Conservation (phyloP, 1,140 invertebrate species). For the Drosophila sechellia region DNA sequence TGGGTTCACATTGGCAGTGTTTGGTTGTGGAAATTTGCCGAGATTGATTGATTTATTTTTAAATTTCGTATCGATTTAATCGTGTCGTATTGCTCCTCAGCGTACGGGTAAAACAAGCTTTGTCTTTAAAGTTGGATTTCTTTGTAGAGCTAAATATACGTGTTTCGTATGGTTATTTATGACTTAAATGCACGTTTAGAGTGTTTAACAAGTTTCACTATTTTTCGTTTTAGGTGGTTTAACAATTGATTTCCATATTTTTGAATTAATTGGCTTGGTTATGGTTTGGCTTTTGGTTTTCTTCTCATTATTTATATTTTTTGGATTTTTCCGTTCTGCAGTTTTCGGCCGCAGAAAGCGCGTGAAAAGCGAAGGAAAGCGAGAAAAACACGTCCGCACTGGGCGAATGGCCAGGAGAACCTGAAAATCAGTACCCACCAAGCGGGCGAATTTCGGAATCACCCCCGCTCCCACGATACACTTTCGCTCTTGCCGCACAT, state of each 20-base stretch:
- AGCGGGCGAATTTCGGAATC: conserved; percentile 27
- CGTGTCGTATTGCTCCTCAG: conserved; percentile 6
- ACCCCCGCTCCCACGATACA: not conserved
- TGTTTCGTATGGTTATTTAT: conserved; percentile 4
- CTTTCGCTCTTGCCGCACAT: not conserved
- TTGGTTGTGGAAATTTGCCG: conserved; percentile 23
- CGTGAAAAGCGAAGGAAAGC: conserved; percentile 21
- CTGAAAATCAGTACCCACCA: conserved; percentile 74
- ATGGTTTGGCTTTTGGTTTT: not conserved
- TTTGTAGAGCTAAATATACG: not conserved
- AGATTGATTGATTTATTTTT: conserved; percentile 50
- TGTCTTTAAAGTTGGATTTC: conserved; percentile 8
- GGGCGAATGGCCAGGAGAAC: conserved; percentile 76
- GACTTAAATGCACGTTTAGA: conserved; percentile 48
- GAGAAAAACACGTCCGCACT: conserved; percentile 76
- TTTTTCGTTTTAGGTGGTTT: conserved; percentile 10
- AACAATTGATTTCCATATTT: conserved; percentile 42
- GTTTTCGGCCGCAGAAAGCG: conserved; percentile 29
- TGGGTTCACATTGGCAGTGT: conserved; percentile 49
- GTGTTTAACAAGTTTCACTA: conserved; percentile 15
- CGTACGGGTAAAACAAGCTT: conserved; percentile 1
- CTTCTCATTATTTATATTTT: conserved; percentile 4
- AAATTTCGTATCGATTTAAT: conserved; percentile 49
- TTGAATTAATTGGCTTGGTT: conserved; percentile 40
- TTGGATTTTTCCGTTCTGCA: conserved; percentile 48